Conservation (phyloP, 2,888 invertebrate genomes). For the Pristionchus maxplancki region DNA sequence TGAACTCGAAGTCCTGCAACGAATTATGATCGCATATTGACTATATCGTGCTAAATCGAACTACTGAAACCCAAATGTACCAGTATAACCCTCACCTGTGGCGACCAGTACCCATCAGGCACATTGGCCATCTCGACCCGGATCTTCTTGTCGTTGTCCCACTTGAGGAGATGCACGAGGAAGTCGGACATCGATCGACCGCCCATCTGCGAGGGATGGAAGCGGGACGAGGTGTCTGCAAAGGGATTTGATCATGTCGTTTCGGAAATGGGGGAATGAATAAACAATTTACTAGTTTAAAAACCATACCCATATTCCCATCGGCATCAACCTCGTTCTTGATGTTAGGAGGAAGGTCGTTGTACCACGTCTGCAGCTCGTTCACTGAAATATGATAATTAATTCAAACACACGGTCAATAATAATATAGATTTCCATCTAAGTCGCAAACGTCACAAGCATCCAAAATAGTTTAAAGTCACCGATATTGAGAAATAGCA, state of each 20-base stretch:
- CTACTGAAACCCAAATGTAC: neutral
- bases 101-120: constrained; percentile 14
- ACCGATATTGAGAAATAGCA: too few relatives aligned
- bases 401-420: neutral
- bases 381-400: neutral
- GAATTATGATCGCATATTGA: neutral
- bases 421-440: neutral
- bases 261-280: too few relatives aligned
- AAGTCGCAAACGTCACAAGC: neutral
- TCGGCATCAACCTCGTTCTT: neutral
- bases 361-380: constrained; percentile 24
- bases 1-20: constrained; percentile 7
- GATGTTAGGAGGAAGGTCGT: neutral
- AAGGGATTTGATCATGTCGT: neutral
- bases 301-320: neutral
- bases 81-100: neutral
- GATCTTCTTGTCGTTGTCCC: constrained; percentile 43
- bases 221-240: neutral
- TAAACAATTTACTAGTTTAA: too few relatives aligned
- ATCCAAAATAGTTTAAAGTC: too few relatives aligned
- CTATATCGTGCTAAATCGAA: too few relatives aligned
- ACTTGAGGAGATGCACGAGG: constrained; percentile 7
- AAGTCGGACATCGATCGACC: constrained; percentile 12
- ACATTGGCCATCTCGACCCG: constrained; percentile 32
- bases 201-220: constrained; percentile 31